Base-by-base conservation (phyloP, 1,140 invertebrate species). In the Pseudomyrmex dendroicus region DNA sequence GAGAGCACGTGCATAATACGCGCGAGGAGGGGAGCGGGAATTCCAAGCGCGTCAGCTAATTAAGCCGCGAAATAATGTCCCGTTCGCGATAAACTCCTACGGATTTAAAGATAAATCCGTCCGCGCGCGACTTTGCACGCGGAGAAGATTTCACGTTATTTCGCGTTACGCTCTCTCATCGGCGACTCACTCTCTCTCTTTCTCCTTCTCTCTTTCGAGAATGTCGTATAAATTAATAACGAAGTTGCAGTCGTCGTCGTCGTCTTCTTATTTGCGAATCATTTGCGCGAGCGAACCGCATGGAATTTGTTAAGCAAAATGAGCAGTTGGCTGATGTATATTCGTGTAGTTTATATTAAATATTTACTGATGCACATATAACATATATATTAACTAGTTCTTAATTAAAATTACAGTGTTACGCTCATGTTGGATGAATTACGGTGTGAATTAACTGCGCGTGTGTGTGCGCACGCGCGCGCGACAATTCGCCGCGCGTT, bases 381-480 rank as follows among this genome's bases (percentile, higher is more conserved):
- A 67, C 73, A 22, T 10, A 2, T 48, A 48, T 70, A 78, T 70
- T 25, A 80, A 80, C 22, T 70, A 20, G 76, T 50, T 59, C 20
- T 20, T 80, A 80, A 80, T 80, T 80, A 80, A 80, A 61, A 80
- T 80, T 80, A 80, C 25, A 72, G 54, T 59, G 52, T 70, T 78
- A 67, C 13, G 76, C 10, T 70, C 44, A 48, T 78, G 44, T 59
- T 48, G 25, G 15, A 35, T 5, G 35, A 56, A 50, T 82, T 52
- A 35, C 13, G 15, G 12, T 3, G 8, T 25, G 0, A 35, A 17
- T 7, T 3, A 20, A 68, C 52, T 67, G 15, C 20, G 15, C 52
- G 35, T 5, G 35, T 7, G 5, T 1, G 35, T 7, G 35, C 0
- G 35, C 5, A 5, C 5, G 35, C 25, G 25, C 5, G 35, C 5